phyloP scores from a whole-genome alignment of 1,140 invertebrate species.

The Euwallacea fornicatus region DNA sequence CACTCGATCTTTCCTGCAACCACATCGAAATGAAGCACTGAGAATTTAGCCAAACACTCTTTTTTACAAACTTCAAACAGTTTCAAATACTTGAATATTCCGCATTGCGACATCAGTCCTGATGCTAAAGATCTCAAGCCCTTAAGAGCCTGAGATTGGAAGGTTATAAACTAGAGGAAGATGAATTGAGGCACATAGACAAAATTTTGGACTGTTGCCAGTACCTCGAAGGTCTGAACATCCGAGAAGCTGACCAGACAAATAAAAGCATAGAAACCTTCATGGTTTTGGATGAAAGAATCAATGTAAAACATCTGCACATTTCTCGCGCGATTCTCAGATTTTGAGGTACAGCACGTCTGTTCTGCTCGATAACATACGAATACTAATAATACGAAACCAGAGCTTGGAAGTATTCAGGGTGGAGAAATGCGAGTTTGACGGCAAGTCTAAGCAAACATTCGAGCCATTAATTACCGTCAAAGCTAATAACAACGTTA shows the following conservation, averaged over 20 bases:
- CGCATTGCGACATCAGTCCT: no score
- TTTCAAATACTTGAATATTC: no score
- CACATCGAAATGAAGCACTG: no score
- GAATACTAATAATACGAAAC: background rate
- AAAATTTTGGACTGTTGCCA: background rate
- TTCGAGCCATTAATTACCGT: no score
- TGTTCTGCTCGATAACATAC: background rate
- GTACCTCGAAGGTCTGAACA: background rate
- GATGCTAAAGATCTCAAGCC: no score
- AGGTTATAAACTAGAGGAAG: background rate
- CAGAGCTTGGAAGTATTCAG: background rate
- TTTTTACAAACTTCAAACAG: no score
- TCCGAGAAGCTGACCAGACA: background rate
- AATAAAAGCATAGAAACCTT: background rate
- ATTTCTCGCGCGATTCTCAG: no score
- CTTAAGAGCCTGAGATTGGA: background rate
- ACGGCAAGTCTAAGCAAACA: background rate
- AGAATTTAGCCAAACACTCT: no score
- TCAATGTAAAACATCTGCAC: no score
- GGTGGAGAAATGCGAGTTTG: background rate
- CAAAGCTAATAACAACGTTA: background rate
- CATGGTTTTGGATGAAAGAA: no score
- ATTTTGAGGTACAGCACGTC: no score
- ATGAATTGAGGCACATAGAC: background rate
- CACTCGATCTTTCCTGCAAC: no score